Base-by-base conservation (phyloP, 2,113 vertebrate species). In the Petrocephalus zakoni region DNA sequence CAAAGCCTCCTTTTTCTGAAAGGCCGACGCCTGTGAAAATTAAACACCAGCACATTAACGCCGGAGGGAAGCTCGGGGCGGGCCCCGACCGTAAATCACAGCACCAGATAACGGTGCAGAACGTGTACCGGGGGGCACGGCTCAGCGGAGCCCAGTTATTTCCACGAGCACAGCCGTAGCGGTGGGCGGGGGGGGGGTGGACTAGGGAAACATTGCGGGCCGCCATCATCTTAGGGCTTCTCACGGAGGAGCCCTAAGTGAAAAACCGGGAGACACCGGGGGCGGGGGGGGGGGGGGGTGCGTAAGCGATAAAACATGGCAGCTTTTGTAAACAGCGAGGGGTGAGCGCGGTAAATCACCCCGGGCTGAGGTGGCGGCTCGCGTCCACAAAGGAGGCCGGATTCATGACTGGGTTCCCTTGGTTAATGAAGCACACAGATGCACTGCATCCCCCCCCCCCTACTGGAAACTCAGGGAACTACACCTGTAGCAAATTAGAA, bases 1-100 rank as follows among this genome's bases (percentile, higher is more conserved):
- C 11, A 5, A 25, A 64, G n/a, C n/a, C 4, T n/a, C 61, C 10
- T 49, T 49, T 49, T 49, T 49, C 47, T 49, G 42, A 42, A 42
- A 42, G 42, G 42, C 3, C 42, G 42, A 42, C 42, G 42, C 42
- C 42, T 42, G 42, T 42, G 42, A 53, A 53, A 75, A 55, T 52
- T 89, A 86, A 89, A 86, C 82, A 86, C 58, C 11, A 13, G 29
- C 11, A 22, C 53, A 22, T 49, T 19, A 56, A 51, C 1, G 15
- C 15, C 4, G 49, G 21, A 34, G 84, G 78, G 49, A 15, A 84
- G 81, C 37, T 42, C 22, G 46, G 72, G 21, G 47, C 11, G n/a
- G 37, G 1, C 81, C 78, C 10, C 46, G 49, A 61, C 17, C 55
- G 81, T 58, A 88, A 88, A 88, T 88, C 78, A 84, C 22, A 7